These are phyloP conservation scores for Phymastichus coffea DNA, from an alignment of 1,140 invertebrate species.

Conservation along the genomic window DNA sequence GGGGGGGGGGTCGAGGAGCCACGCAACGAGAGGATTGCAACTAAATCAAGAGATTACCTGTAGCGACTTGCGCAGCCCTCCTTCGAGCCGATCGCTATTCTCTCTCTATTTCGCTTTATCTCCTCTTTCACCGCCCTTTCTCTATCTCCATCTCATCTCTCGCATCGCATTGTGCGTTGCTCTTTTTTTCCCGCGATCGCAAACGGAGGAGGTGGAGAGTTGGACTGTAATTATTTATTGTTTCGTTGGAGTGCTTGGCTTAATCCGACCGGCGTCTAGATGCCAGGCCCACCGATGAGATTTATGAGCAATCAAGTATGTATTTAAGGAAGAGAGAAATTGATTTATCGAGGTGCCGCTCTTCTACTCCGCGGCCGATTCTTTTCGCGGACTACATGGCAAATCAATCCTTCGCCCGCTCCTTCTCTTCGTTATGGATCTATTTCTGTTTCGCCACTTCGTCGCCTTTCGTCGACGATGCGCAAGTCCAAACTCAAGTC, in stretches of 20 bases:
- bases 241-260: too few species aligned
- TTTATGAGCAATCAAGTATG: slow-evolving; percentile 23
- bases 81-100: too few species aligned
- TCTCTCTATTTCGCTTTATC: slow-evolving; percentile 11
- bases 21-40: slow-evolving; percentile 35
- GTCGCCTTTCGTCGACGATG: too few species aligned
- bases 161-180: too few species aligned
- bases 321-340: slow-evolving; percentile 24
- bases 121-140: slow-evolving; percentile 1
- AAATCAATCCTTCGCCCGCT: too few species aligned
- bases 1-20: too few species aligned
- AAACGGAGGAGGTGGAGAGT: too few species aligned
- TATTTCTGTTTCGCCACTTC: too few species aligned
- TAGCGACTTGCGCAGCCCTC: slow-evolving; percentile 6
- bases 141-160: slow-evolving; percentile 12
- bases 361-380: background rate
- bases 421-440: background rate
- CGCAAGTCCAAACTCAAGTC: too few species aligned
- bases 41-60: slow-evolving; percentile 45
- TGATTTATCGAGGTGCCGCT: slow-evolving; percentile 18
- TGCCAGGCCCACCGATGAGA: background rate
- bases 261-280: too few species aligned
- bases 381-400: background rate
- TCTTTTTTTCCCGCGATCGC: too few species aligned
- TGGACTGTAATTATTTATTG: slow-evolving; percentile 15